Conservation (phyloP, 2,797 vertebrate species). For the Apodemus agrarius region DNA sequence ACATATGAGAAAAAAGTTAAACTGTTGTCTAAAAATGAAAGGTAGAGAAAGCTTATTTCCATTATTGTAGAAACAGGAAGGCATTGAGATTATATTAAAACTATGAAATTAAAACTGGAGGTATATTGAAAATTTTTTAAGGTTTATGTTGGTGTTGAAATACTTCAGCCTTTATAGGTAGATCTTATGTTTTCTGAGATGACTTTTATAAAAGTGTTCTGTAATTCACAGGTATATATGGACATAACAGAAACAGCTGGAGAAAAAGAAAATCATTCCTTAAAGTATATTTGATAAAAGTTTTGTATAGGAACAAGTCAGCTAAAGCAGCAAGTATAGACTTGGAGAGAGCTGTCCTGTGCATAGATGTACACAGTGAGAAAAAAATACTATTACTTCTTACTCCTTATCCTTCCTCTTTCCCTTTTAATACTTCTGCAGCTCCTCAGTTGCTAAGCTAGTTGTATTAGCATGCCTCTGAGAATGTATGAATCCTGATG, state of each 20-base stretch:
- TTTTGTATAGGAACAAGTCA: not conserved
- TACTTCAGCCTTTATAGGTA: not conserved
- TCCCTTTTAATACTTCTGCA: not conserved
- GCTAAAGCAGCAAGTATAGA: not conserved
- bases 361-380: not conserved
- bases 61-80: not conserved
- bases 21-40: conserved; percentile 38
- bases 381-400: not conserved
- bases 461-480: not conserved
- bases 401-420: not conserved
- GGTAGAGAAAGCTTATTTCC: not conserved
- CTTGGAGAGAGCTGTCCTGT: not conserved
- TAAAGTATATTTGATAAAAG: conserved; percentile 14
- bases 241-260: not conserved
- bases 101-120: not conserved
- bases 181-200: not conserved
- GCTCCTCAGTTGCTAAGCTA: not conserved
- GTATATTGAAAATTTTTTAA: not conserved
- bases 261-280: conserved; percentile 34
- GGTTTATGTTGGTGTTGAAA: not conserved
- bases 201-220: not conserved
- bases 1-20: conserved; percentile 11
- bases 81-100: conserved; percentile 6
- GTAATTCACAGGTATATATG: conserved; percentile 22
- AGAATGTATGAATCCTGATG: not conserved